Conservation (phyloP, 2,888 invertebrate genomes). For the Stratiomys singularior region DNA sequence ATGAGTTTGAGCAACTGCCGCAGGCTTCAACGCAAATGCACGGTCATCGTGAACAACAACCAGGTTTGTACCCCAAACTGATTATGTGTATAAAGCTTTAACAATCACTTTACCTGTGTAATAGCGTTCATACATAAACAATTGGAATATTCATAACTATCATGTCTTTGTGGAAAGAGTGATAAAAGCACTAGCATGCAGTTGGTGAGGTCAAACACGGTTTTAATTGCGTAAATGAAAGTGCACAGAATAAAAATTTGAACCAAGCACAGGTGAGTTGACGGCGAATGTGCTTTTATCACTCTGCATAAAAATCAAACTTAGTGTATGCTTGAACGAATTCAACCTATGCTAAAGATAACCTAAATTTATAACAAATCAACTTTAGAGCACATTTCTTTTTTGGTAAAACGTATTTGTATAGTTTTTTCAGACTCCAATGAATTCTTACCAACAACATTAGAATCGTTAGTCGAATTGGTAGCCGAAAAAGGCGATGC, state of each 20-base stretch:
- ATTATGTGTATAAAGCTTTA: neutral
- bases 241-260: neutral
- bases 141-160: neutral
- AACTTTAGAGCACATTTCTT: slow-evolving; percentile 47
- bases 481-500: slow-evolving; percentile 74
- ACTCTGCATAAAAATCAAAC: neutral
- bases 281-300: slow-evolving; percentile 25
- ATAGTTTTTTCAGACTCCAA: slow-evolving; percentile 66
- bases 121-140: neutral
- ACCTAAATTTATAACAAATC: neutral
- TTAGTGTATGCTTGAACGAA: neutral
- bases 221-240: too few relatives aligned
- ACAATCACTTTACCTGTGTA: neutral
- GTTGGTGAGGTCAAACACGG: too few relatives aligned
- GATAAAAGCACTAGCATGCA: slow-evolving; percentile 25
- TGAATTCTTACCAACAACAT: slow-evolving; percentile 65
- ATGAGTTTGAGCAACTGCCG: slow-evolving; percentile 43
- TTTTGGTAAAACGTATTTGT: slow-evolving; percentile 62
- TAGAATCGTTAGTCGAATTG: slow-evolving; percentile 70
- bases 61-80: slow-evolving; percentile 25
- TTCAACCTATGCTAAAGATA: slow-evolving; percentile 12
- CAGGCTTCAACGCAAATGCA: neutral
- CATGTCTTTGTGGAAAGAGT: neutral
- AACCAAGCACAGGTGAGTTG: slow-evolving; percentile 38
- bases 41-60: neutral